Conservation (phyloP, 2,888 invertebrate genomes). For the Philaethria dido region DNA sequence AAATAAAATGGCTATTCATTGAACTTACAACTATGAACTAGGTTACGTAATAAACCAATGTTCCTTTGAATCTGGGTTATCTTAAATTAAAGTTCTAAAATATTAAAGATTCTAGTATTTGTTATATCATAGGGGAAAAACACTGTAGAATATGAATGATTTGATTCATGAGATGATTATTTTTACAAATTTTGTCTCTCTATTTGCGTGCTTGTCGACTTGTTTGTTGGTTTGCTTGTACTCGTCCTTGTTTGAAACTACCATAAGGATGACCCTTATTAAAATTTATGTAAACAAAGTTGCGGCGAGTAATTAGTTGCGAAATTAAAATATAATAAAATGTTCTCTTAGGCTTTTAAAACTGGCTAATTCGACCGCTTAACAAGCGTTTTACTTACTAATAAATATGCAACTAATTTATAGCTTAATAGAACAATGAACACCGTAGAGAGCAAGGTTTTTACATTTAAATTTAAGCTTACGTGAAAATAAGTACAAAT, state of each 20-base stretch:
- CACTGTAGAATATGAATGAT: too few relatives aligned
- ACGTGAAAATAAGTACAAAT: slow-evolving; percentile 12
- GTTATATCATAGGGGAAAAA: too few relatives aligned
- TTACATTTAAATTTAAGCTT: neutral
- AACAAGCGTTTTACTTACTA: neutral
- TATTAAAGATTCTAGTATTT: neutral
- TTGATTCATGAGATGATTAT: too few relatives aligned
- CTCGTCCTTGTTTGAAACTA: too few relatives aligned
- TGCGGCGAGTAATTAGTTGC: too few relatives aligned
- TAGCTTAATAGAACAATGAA: neutral
- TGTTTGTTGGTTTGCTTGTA: too few relatives aligned
- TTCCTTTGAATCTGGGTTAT: slow-evolving; percentile 15
- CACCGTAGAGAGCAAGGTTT: neutral
- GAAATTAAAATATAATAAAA: too few relatives aligned
- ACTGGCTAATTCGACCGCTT: neutral
- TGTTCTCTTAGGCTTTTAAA: too few relatives aligned
- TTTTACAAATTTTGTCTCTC: too few relatives aligned
- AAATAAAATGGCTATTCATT: slow-evolving; percentile 18
- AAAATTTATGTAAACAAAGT: neutral
- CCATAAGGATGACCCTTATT: too few relatives aligned
- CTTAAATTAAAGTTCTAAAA: slow-evolving; percentile 3
- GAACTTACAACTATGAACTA: slow-evolving; percentile 14
- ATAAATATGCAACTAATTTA: slow-evolving; percentile 3
- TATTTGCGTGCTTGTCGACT: too few relatives aligned
- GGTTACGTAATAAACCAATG: slow-evolving; percentile 9